These are phyloP conservation scores for Phenacoccus solenopsis DNA, from an alignment of 1,140 invertebrate species.

Conservation along the genomic window DNA sequence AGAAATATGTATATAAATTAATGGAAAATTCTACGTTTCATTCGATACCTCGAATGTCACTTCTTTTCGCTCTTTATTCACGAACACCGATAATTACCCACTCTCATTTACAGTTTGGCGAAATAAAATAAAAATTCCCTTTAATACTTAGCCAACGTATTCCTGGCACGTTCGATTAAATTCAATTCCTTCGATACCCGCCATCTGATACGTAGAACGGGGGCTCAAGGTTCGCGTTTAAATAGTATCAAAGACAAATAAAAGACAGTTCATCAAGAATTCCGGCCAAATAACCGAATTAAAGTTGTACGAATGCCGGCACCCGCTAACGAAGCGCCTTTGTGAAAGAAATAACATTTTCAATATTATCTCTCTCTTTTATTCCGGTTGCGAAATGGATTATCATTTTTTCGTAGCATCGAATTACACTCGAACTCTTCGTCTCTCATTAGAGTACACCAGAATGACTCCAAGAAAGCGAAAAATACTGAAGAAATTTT, in stretches of 20 bases:
- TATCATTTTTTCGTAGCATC: not conserved
- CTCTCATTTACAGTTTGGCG: no score
- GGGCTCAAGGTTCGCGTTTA: not conserved
- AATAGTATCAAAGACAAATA: conserved; percentile 10
- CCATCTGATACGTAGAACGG: not conserved
- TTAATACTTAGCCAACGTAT: not conserved
- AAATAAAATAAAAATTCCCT: no score
- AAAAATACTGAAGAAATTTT: no score
- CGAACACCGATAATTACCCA: no score
- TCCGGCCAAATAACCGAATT: conserved; percentile 5
- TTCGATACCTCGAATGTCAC: no score
- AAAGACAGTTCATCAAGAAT: conserved; percentile 9
- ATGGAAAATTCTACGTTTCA: no score
- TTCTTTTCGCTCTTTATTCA: no score
- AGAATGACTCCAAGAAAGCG: no score
- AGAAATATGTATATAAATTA: no score
- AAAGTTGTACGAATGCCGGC: not conserved
- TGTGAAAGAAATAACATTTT: not conserved
- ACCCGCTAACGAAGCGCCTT: not conserved
- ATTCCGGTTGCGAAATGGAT: not conserved
- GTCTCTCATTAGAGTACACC: no score
- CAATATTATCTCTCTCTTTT: not conserved
- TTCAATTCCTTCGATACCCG: conserved; percentile 4
- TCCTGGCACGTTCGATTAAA: conserved; percentile 5
- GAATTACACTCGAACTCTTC: no score